Evolutionary conservation across 2,888 invertebrate species (phyloP).

Genomic region (Rhagophthalmus giganteus): DNA sequence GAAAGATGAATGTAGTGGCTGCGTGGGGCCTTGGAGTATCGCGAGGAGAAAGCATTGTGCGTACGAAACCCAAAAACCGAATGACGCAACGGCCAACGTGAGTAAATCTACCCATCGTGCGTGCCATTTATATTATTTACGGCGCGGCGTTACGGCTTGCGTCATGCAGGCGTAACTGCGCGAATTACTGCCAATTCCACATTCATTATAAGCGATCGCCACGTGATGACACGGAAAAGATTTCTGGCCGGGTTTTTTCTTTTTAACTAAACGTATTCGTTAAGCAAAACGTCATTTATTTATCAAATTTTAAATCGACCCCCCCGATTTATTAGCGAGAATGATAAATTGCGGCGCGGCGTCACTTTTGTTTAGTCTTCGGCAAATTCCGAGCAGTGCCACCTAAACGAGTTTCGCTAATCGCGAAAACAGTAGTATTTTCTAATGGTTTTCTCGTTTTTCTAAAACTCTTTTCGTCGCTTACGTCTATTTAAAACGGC

Average conservation of each 20-base stretch:
- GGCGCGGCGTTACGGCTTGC: not conserved
- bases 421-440: no score
- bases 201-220: conserved; percentile 16
- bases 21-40: conserved; percentile 11
- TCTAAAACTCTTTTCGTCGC: no score
- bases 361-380: conserved; percentile 5
- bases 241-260: no score
- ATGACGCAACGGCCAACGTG: conserved; percentile 28
- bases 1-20: conserved; percentile 24
- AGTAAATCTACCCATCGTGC: conserved; percentile 16
- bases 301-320: not conserved
- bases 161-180: conserved; percentile 18
- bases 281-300: not conserved
- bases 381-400: no score
- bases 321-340: not conserved
- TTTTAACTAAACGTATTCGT: not conserved
- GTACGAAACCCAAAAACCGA: conserved; percentile 22
- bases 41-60: conserved; percentile 13
- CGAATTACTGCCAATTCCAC: conserved; percentile 25
- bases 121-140: conserved; percentile 27
- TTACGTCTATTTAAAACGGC: no score
- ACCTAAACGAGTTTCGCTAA: no score
- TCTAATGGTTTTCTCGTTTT: no score
- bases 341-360: conserved; percentile 2
- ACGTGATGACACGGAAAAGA: conserved; percentile 12